A percentile compares a stretch with the other conserved stretches of the same genome.
Evolutionary conservation across 92 coral and sea anemone species (phyloP).

Genomic region (Desmophyllum pertusum): DNA sequence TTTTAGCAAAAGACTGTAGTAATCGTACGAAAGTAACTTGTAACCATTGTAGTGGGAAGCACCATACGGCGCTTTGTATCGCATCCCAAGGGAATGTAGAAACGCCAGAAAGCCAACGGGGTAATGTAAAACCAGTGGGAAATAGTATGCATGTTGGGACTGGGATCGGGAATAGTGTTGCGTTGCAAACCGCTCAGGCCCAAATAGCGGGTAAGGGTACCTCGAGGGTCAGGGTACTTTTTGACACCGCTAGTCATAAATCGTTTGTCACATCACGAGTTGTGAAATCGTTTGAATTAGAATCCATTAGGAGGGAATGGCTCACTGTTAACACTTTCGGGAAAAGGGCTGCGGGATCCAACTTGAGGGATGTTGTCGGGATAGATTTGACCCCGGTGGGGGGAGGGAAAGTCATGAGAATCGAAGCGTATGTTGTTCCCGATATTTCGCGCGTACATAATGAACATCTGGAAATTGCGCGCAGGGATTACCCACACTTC

Average conservation of each 20-base stretch:
- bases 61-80: conserved; percentile 43
- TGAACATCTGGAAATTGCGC: conserved; percentile 15
- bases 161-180: conserved; percentile 48
- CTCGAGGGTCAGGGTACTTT: conserved; percentile 19
- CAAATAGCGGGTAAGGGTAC: conserved; percentile 9
- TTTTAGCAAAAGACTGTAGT: conserved; percentile 28
- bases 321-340: conserved; percentile 46
- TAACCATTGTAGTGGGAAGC: conserved; percentile 39
- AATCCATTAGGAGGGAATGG: conserved; percentile 35
- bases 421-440: conserved; percentile 60
- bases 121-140: conserved; percentile 4
- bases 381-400: conserved; percentile 31
- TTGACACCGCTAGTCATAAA: conserved; percentile 50
- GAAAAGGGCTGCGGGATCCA: conserved; percentile 17
- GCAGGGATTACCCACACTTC: conserved; percentile 32
- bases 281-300: neutral
- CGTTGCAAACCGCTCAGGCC: conserved; percentile 43
- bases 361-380: conserved; percentile 41
- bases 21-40: neutral
- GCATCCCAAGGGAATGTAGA: conserved; percentile 1
- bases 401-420: conserved; percentile 2
- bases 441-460: conserved; percentile 45
- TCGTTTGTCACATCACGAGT: conserved; percentile 45
- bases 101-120: neutral
- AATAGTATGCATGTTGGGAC: conserved; percentile 49